Evolutionary conservation across 1,140 invertebrate species (phyloP), one percentile per base, ranked within the genome.

Genomic region (Drosophila mojavensis): DNA sequence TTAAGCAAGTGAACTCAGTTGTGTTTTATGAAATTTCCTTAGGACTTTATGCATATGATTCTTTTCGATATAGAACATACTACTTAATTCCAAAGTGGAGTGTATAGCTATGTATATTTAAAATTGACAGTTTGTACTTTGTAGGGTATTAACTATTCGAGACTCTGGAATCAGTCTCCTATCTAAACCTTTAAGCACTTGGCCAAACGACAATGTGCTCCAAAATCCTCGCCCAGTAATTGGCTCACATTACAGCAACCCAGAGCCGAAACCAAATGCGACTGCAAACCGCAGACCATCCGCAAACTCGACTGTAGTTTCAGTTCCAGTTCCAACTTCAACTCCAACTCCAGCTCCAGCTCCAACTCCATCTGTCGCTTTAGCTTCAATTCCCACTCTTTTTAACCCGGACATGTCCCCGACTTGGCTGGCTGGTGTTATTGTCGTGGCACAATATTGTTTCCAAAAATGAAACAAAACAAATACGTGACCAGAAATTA

Each of bases 401-500:
- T 53, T 56, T 53, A 53, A 45, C 48, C 62, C 68, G 67, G 60
- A 56, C 74, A 65, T 65, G 65, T 69, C 28, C 45, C 79, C 58
- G 71, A 58, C 76, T 65, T 75, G 72, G 58, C 79, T 79, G 72
- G 58, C 79, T 79, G 79, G 71, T 81, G 79, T 89, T 89, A 80
- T 84, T 89, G 84, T 88, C 83, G 79, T 88, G 83, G 80, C 77
- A 88, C 83, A 88, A 88, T 88, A 88, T 88, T 88, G 83, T 83
- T 88, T 74, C 79, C 79, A 89, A 78, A 89, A 88, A 89, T 70
- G 80, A 88, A 88, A 88, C 83, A 78, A 84, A 88, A 83, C 84
- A 88, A 88, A 88, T 88, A 88, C 83, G 83, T 88, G 83, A 88
- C 83, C 83, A 88, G 83, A 88, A 88, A 88, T 88, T 88, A 84